Conservation (phyloP, 2,113 vertebrate genomes). For the sheep (Ovis aries) region ARS-UI_Ramb_v3.0 NC_056054.1:69849501-69850000, state of each 20-base stretch:
- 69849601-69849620: not conserved
- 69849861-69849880: not conserved
- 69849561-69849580: not conserved
- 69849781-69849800: constrained; percentile 78
- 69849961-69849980: not conserved
- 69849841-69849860: not conserved
- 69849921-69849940: not conserved
- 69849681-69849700: constrained; percentile 97
- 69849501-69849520: not conserved
- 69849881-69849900: not conserved
- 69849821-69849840: constrained; percentile 30
- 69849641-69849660: constrained; percentile 96
- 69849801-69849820: constrained; percentile 20
- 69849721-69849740: constrained; percentile 96
- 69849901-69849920: not conserved
- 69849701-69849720: constrained; percentile 94
- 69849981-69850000: not conserved
- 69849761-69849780: constrained; percentile 89
- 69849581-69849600: not conserved
- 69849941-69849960: not conserved
- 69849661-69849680: constrained; percentile 99
- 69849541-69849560: not conserved
- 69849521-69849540: not conserved
- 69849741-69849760: constrained; percentile 94
- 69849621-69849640: constrained; percentile 56